Conservation (phyloP, 2,113 vertebrate species). For the Dryoscopus gambensis region DNA sequence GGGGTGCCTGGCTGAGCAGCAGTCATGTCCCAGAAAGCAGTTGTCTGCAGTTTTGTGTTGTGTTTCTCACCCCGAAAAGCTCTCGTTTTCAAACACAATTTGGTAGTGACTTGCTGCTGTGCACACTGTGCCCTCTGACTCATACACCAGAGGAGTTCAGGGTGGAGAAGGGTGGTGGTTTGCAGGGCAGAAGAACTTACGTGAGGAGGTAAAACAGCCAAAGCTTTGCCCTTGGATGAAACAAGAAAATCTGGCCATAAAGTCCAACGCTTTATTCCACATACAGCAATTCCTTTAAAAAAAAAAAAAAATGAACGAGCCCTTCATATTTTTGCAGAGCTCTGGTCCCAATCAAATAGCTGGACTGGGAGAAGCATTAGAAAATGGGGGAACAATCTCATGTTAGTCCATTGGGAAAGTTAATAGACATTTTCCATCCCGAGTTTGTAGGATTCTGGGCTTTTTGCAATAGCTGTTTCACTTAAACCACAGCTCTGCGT, state of each 20-base stretch:
- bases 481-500: conserved; percentile 39
- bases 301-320: background rate
- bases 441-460: conserved; percentile 9
- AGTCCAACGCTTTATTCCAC: background rate
- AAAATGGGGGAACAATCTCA: conserved; percentile 30
- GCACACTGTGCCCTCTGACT: background rate
- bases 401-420: conserved; percentile 14
- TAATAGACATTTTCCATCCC: conserved; percentile 51
- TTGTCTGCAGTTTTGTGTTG: background rate
- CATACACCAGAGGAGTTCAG: background rate
- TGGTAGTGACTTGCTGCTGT: background rate
- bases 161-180: background rate
- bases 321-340: background rate
- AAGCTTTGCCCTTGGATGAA: background rate
- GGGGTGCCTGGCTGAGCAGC: background rate
- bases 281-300: background rate
- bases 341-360: conserved; percentile 55
- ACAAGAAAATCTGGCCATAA: background rate
- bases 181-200: background rate
- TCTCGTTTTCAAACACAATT: background rate
- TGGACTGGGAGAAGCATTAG: conserved; percentile 43
- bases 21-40: background rate
- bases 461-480: background rate
- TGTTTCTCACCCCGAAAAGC: background rate
- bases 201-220: background rate